Base-by-base conservation (phyloP, 2,797 vertebrate species). In the Paramormyrops hopkinsi region DNA sequence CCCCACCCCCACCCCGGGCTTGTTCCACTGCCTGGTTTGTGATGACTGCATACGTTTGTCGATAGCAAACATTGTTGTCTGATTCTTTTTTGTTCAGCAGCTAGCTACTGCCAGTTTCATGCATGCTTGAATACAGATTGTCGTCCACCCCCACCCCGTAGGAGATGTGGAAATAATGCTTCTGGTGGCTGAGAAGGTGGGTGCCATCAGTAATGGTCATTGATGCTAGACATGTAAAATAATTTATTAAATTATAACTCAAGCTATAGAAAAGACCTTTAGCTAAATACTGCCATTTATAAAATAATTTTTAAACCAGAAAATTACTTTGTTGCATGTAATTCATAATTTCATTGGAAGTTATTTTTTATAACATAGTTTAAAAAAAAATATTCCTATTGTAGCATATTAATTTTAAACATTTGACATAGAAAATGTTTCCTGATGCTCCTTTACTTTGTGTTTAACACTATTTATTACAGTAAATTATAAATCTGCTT, bases 401-500 rank as follows among this genome's bases (percentile, higher is more conserved):
- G n/a, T 11, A 48, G 41, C 44, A 84, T 84, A 19, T 48, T 50
- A 73, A 44, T 50, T 46, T 51, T 50, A 84, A 22, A 84, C 82
- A 22, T 84, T 29, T 50, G 82, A 46, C 46, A 48, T 5, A 25
- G 17, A 12, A 4, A 84, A 84, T 84, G 41, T n/a, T 84, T 84
- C 14, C 82, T 14, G 48, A 51, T 84, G n/a, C 48, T 84, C n/a
- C 8, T 12, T 84, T 25, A 41, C 37, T 62, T 89, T 29, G 44
- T 84, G 48, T 73, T 48, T 84, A 51, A 48, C 44, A n/a, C 48
- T 48, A 29, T 83, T 83, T 83, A 83, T 84, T 84, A 48, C 82
- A 84, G 48, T 84, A 12, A 84, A 84, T 50, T 51, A 84, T 51
- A 48, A 84, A 51, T 84, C 48, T 84, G 82, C 82, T 51, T n/a